phyloP scores from a whole-genome alignment of 2,888 invertebrate species.

The Atethmia centrago region DNA sequence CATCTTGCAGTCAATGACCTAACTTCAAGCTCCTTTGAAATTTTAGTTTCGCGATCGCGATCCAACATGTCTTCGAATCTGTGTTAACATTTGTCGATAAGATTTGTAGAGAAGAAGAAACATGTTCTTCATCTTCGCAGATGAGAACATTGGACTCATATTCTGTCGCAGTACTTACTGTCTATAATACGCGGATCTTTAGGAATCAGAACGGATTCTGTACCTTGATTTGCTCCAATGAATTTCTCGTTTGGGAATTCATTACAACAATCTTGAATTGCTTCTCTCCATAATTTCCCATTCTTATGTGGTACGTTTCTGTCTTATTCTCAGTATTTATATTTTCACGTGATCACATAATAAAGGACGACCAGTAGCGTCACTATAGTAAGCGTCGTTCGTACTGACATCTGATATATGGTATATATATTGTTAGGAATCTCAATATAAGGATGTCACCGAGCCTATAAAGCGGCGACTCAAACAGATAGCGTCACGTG shows the following conservation, averaged over 20 bases:
- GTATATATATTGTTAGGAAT: no score
- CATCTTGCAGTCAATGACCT: slow-evolving; percentile 39
- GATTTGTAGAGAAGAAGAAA: slow-evolving; percentile 62
- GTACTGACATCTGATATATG: no score
- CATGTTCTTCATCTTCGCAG: slow-evolving; percentile 67
- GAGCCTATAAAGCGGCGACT: no score
- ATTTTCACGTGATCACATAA: slow-evolving; percentile 60
- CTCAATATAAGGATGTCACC: no score
- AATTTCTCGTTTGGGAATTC: slow-evolving; percentile 70
- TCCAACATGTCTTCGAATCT: slow-evolving; percentile 55
- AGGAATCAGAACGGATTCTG: slow-evolving; percentile 72
- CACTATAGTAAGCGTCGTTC: slow-evolving; percentile 21
- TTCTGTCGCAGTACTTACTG: slow-evolving; percentile 66
- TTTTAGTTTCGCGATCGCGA: slow-evolving; percentile 35
- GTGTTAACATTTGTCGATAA: slow-evolving; percentile 59
- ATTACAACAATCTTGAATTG: slow-evolving; percentile 66
- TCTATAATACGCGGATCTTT: slow-evolving; percentile 71
- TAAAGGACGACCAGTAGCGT: slow-evolving; percentile 39
- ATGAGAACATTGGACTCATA: slow-evolving; percentile 65
- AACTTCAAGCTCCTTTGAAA: slow-evolving; percentile 44
- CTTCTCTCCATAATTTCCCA: slow-evolving; percentile 70
- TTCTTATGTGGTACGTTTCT: slow-evolving; percentile 65
- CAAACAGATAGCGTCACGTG: no score
- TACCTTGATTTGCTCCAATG: slow-evolving; percentile 73
- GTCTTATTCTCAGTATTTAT: slow-evolving; percentile 70